Base-by-base conservation (phyloP, 2,888 invertebrate genomes). In the Allygus modestus region DNA sequence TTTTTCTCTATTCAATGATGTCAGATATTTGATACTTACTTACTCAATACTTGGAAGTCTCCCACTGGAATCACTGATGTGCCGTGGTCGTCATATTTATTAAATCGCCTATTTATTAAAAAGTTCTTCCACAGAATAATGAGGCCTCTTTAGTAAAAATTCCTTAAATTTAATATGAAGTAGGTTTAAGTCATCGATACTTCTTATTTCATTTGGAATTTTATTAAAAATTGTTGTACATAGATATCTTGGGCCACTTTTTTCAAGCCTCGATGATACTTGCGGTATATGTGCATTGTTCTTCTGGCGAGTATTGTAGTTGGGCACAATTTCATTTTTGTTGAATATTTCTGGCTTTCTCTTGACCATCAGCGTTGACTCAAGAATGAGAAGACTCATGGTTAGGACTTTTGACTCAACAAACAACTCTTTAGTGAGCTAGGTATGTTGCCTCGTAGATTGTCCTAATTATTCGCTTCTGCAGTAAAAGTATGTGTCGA, bases 401-500 rank as follows among this genome's bases (percentile, higher is more conserved):
- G 79, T 77, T 26, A 77, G 17, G 7, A 77, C 23, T 46, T 41
- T 77, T 12, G 26, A 4, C 1, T 77, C 79, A 28, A 77, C 26
- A 26, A 77, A 77, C 9, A 77, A 51, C 26, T 46, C 58, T 81
- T 58, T 54, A 81, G 41, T 81, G 81, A 0, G 51, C 31, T 31
- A 81, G 17, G 46, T 58, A 81, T 9, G 23, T 12, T 31, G 11
- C 20, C 31, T 81, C 28, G n/a, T 26, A 81, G 0, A 81, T 58
- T 9, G 28, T 23, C 46, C 46, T 77, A 11, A 77, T 51, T 11
- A 77, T 46, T 43, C 46, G 26, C 23, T 77, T 77, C 15, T 77
- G 46, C 0, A 77, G 79, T 1, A 77, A 37, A 23, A 46, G 28
- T 23, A 77, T 58, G 41, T 31, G 58, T 4, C 58, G 81, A 15